phyloP scores from a whole-genome alignment of 2,888 invertebrate species.

The Brenthis ino region DNA sequence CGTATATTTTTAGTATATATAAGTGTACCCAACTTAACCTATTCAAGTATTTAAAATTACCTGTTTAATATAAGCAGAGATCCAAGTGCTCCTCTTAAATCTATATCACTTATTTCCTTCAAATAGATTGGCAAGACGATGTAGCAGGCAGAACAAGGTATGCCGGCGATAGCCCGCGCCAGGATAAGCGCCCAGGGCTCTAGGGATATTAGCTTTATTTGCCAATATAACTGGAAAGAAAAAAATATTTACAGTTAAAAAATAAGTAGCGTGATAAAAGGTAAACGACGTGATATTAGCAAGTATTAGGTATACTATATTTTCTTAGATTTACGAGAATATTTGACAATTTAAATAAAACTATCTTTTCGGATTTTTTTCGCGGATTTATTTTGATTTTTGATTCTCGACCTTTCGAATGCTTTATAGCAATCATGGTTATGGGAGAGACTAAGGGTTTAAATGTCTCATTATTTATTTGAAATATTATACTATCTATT shows the following conservation, averaged over 20 bases:
- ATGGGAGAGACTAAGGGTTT: too few species aligned
- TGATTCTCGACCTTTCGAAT: too few species aligned
- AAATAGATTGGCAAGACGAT: slow-evolving; percentile 75
- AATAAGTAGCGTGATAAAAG: neutral
- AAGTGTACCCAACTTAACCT: too few species aligned
- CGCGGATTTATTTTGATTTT: too few species aligned
- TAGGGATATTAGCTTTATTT: slow-evolving; percentile 65
- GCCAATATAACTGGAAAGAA: slow-evolving; percentile 67
- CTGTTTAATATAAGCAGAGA: slow-evolving; percentile 74
- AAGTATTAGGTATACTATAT: too few species aligned
- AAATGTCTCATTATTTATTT: too few species aligned
- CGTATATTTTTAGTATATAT: too few species aligned
- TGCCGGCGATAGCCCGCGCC: slow-evolving; percentile 71
- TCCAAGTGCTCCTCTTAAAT: slow-evolving; percentile 68
- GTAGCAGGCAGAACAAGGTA: slow-evolving; percentile 77
- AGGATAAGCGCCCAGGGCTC: slow-evolving; percentile 73
- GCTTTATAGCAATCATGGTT: too few species aligned
- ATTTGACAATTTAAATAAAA: too few species aligned
- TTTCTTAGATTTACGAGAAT: too few species aligned
- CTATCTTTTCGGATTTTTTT: too few species aligned
- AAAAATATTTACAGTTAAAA: neutral
- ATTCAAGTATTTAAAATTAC: slow-evolving; percentile 44
- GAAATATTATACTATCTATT: too few species aligned
- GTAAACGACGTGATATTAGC: neutral
- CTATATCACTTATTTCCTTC: slow-evolving; percentile 76